Evolutionary conservation across 2,888 invertebrate genomes (phyloP), one percentile per base, ranked within the genome.

Genomic region (Seira ritae): DNA sequence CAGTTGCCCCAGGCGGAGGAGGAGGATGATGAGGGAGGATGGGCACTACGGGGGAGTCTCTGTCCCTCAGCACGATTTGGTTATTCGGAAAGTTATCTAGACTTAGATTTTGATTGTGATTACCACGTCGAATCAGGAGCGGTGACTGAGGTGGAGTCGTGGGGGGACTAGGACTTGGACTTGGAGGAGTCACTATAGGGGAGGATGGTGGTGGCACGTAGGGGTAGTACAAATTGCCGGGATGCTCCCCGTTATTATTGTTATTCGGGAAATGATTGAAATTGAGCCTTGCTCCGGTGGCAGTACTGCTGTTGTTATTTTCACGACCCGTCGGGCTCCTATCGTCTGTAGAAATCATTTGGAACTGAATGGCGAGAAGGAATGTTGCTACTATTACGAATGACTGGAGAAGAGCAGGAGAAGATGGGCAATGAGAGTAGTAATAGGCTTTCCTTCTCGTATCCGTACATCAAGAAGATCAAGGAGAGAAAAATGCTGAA

Each of bases 281-380:
- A 15, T 8, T 69, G 70, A 78, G 78, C 65, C 66, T 72, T 66
- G 78, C 31, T 62, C 70, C n/a, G n/a, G n/a, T n/a, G n/a, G n/a
- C n/a, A n/a, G n/a, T n/a, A n/a, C n/a, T n/a, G n/a, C n/a, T n/a
- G n/a, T n/a, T 76, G 67, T 19, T 20, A 37, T 31, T 70, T 65
- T 78, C 78, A 78, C 71, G 71, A 78, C 78, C 78, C 60, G 78
- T 46, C 65, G 71, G 78, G 72, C 78, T 78, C 66, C 78, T 71
- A 46, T 78, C 78, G 50, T 78, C 78, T 60, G 77, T 77, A 71
- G 78, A 78, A 78, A 78, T 78, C 78, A 78, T 78, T 78, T 70
- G 77, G 77, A 78, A 65, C 20, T 22, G 60, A 62, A 68, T 37
- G 70, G 20, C 19, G 15, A 69, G 17, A 65, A 60, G 10, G 31